phyloP scores from a whole-genome alignment of 2,113 vertebrate genomes.

The Myodes glareolus region DNA sequence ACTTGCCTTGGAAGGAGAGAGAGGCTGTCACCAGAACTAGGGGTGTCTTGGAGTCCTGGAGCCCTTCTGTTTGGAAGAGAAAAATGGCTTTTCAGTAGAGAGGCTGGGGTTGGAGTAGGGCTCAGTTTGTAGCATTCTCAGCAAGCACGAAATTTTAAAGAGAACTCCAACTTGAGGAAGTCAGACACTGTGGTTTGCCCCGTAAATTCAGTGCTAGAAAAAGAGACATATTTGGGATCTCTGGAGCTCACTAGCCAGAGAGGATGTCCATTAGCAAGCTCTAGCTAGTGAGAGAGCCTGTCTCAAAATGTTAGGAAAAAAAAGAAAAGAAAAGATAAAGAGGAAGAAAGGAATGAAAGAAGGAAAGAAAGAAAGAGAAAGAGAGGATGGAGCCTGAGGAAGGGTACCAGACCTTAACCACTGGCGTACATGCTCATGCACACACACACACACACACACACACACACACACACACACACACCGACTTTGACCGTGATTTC shows the following conservation, averaged over 20 bases:
- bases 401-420: neutral
- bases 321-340: neutral
- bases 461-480: neutral
- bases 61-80: neutral
- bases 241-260: too few relatives aligned
- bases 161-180: neutral
- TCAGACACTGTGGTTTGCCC: neutral
- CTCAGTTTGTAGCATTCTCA: neutral
- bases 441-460: neutral
- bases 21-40: neutral
- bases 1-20: neutral
- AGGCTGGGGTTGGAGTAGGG: neutral
- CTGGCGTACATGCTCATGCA: neutral
- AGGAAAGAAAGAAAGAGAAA: neutral
- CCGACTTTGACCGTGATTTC: neutral
- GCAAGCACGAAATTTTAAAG: neutral
- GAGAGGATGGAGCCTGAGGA: neutral
- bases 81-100: neutral
- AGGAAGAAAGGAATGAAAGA: too few relatives aligned
- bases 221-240: neutral
- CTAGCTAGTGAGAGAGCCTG: neutral
- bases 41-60: neutral
- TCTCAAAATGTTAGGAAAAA: neutral
- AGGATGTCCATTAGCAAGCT: neutral
- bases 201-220: neutral